Evolutionary conservation across 1,140 invertebrate genomes (phyloP), one percentile per base, ranked within the genome.

Genomic region (Conus ventricosus): DNA sequence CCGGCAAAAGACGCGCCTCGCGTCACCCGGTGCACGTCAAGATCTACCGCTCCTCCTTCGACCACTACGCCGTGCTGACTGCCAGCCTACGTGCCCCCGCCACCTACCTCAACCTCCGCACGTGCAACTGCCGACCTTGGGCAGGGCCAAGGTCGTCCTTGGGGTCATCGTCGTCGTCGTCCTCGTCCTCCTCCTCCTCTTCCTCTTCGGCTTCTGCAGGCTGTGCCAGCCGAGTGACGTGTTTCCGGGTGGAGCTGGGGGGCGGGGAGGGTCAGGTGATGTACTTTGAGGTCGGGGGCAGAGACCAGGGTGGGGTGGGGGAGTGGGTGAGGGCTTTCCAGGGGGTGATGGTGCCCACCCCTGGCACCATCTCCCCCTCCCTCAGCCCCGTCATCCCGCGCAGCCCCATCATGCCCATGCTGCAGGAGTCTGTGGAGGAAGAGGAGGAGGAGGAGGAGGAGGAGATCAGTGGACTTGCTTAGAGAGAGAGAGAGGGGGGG

Each of bases 71-170:
- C 20, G 85, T 87, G 71, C 27, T 87, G 17, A 78, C 51, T 13
- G 53, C 71, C 51, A 87, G 85, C 25, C 75, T 87, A 7, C 85
- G 85, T 8, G 71, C 71, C 5, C 85, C 85, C 15, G 85, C 85
- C 85, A 87, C 85, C 53, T 87, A 87, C 85, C 71, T 87, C 39
- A 87, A 87, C 71, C 71, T 87, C 54, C 85, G 85, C 85, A 87
- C 85, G 71, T 87, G 85, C 85, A 78, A 57, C 85, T 67, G 63
- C n/a, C 57, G 85, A 67, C 71, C 67, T 8, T 80, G 71, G 20
- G 4, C 85, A 5, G 13, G 71, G 17, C 7, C 51, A 15, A n/a
- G 27, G 10, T 78, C 71, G 10, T 75, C 57, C 76, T 54, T 51
- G 13, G 76, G 76, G 39, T 23, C 76, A 39, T 13, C 7, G 25